Evolutionary conservation across 2,113 vertebrate genomes (phyloP).

Genomic region (Mirounga angustirostris): DNA sequence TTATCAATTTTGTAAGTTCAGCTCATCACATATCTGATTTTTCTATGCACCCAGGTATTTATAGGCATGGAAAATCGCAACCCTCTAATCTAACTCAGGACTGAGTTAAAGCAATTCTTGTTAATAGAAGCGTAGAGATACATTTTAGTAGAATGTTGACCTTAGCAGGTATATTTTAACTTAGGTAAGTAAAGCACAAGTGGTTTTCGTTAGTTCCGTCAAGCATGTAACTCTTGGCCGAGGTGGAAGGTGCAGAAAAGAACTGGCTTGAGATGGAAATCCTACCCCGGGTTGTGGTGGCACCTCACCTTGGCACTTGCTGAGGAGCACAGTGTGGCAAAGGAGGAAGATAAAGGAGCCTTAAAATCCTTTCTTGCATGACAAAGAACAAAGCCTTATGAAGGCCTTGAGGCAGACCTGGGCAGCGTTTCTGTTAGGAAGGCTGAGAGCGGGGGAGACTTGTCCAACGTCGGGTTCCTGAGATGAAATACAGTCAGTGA

Average conservation of each 20-base stretch:
- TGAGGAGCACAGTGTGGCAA: conserved; percentile 27
- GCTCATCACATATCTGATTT: conserved; percentile 38
- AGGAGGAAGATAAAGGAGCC: conserved; percentile 41
- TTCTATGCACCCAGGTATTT: background rate
- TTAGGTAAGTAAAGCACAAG: conserved; percentile 84
- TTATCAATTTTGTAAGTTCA: conserved; percentile 46
- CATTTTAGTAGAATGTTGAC: conserved; percentile 66
- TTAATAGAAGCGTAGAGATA: conserved; percentile 60
- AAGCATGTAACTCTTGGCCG: conserved; percentile 76
- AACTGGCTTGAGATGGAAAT: conserved; percentile 80
- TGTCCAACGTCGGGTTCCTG: conserved; percentile 21
- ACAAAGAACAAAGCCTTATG: background rate
- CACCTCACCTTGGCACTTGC: conserved; percentile 59
- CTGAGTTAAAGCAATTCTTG: conserved; percentile 22
- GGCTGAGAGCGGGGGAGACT: conserved; percentile 12
- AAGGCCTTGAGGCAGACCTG: background rate
- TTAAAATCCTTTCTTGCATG: conserved; percentile 72
- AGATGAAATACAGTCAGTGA: conserved; percentile 16
- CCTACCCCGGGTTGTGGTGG: conserved; percentile 68
- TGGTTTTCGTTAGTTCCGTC: conserved; percentile 86
- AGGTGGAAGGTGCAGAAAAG: conserved; percentile 47
- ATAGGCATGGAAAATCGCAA: background rate
- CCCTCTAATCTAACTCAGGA: background rate
- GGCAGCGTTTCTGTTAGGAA: background rate
- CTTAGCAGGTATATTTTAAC: conserved; percentile 81